Evolutionary conservation across 2,888 invertebrate species (phyloP), one percentile per base, ranked within the genome.

Genomic region (Scaptomyza caliginosa): DNA sequence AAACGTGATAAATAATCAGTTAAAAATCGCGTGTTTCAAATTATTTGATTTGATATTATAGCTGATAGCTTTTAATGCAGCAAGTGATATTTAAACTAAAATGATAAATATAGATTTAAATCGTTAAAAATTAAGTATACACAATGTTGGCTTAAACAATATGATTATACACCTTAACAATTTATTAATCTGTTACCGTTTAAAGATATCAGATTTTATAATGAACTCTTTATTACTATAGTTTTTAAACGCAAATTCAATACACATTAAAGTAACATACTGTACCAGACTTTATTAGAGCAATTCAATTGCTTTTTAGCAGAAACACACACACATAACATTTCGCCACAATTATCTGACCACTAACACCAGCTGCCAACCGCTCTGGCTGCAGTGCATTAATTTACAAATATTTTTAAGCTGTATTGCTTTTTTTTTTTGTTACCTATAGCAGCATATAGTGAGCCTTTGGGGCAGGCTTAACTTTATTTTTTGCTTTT

Each of bases 331-430:
- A 38, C 38, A 7, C 43, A 32, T 24, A 38, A 24, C 24, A 30
- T 42, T 36, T 57, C 13, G 39, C 69, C 73, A 56, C 66, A 74
- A 70, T 70, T 74, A 74, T 74, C 73, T 70, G 66, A 62, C 60
- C 66, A 45, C 42, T 23, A 67, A 67, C 58, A 68, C 64, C 54
- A 67, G 36, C 46, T 30, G 46, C 16, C 51, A 39, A 66, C 34
- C 38, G 51, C 26, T 16, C 3, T 38, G 24, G 32, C 36, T 11
- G 26, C 42, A 65, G 21, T 66, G 75, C 70, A 73, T 73, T 74
- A 74, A 73, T 66, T 73, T 54, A 60, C 66, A 62, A 66, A 74
- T 66, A 74, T 69, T 74, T 74, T 55, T 52, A 58, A 58, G 56
- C 54, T 58, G 26, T 54, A 56, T 34, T 67, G 39, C 24, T 57